These are phyloP conservation scores for Hozukius guyotensis DNA, from an alignment of 2,797 vertebrate species.

Conservation along the genomic window DNA sequence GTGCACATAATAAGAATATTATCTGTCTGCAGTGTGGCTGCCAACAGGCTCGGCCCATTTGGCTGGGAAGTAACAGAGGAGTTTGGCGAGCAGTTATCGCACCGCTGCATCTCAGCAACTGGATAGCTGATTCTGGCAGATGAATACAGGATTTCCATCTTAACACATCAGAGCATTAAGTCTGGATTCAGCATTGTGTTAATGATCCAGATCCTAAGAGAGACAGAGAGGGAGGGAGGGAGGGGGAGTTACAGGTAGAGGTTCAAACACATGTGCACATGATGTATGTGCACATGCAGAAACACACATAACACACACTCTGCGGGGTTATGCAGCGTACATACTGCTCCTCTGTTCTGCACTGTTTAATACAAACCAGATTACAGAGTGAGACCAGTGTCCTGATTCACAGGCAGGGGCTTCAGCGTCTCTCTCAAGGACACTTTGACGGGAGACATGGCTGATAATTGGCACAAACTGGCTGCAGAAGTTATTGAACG, in stretches of 20 bases:
- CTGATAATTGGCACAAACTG: slow-evolving; percentile 6
- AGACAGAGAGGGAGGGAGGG: neutral
- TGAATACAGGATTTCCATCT: slow-evolving; percentile 48
- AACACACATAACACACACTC: neutral
- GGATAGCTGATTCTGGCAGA: slow-evolving; percentile 48
- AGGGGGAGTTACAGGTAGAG: slow-evolving; percentile 1
- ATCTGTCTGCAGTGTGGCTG: slow-evolving; percentile 60
- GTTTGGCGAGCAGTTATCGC: slow-evolving; percentile 63
- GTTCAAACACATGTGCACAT: neutral
- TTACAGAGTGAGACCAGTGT: neutral
- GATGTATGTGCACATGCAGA: neutral
- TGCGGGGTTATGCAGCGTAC: slow-evolving; percentile 14
- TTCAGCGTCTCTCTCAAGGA: slow-evolving; percentile 7
- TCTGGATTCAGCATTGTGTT: slow-evolving; percentile 34
- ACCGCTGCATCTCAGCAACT: slow-evolving; percentile 57
- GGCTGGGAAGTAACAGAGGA: slow-evolving; percentile 54
- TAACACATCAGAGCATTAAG: slow-evolving; percentile 27
- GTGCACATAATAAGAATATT: slow-evolving; percentile 70
- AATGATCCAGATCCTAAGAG: slow-evolving; percentile 25
- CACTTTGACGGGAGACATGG: neutral
- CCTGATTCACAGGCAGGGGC: slow-evolving; percentile 6
- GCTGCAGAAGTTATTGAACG: neutral
- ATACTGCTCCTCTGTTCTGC: slow-evolving; percentile 16
- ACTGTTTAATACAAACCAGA: slow-evolving; percentile 16
- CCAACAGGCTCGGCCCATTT: slow-evolving; percentile 63